Evolutionary conservation across 2,888 invertebrate species (phyloP).

Genomic region (Petrolisthes cinctipes): DNA sequence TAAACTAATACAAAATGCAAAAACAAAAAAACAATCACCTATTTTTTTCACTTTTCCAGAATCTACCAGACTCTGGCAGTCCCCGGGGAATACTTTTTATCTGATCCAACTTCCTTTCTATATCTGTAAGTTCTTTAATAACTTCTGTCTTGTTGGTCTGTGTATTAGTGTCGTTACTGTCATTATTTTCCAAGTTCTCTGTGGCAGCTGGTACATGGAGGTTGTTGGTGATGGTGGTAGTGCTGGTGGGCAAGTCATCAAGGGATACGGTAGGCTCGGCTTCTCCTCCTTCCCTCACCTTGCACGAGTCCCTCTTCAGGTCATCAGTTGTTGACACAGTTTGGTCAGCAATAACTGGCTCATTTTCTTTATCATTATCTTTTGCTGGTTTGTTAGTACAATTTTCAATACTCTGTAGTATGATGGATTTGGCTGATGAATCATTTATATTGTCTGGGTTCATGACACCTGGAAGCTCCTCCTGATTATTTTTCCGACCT

Average conservation of each 20-base stretch:
- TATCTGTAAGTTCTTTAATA: background rate
- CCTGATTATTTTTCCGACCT: background rate
- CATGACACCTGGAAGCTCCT: background rate
- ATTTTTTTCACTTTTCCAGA: slow-evolving; percentile 54
- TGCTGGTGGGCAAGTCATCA: background rate
- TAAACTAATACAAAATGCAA: background rate
- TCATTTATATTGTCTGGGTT: too few relatives aligned
- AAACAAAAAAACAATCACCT: slow-evolving; percentile 34
- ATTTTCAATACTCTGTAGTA: too few relatives aligned
- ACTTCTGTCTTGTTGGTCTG: background rate
- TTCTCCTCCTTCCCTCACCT: background rate
- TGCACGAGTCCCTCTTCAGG: background rate
- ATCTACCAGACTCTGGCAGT: slow-evolving; percentile 37
- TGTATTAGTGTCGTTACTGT: background rate
- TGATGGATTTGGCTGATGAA: too few relatives aligned
- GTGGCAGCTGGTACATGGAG: background rate
- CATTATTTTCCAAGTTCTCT: background rate
- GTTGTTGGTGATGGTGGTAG: background rate
- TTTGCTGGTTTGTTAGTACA: too few relatives aligned
- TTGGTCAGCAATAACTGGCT: slow-evolving; percentile 4
- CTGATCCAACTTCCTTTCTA: slow-evolving; percentile 7
- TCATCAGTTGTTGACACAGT: background rate
- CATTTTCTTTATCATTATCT: background rate
- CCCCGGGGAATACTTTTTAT: slow-evolving; percentile 31
- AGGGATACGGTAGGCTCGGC: background rate